Conservation (phyloP, 2,888 invertebrate species). For the Eumacrocentrus americanus region DNA sequence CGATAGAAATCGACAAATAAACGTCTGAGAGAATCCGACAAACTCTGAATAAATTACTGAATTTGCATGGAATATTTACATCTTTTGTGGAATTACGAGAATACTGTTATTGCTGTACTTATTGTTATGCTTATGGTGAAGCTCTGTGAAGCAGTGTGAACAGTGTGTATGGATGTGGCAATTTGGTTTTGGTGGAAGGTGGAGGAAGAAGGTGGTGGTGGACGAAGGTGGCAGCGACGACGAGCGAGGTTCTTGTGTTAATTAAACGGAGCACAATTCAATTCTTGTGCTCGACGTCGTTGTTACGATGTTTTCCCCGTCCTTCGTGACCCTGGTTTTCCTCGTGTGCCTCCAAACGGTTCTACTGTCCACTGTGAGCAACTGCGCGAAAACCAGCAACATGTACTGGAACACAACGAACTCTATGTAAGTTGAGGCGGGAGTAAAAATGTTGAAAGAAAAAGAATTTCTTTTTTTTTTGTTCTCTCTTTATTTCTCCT, state of each 20-base stretch:
- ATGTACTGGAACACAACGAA: constrained; percentile 92
- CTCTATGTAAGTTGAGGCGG: constrained; percentile 71
- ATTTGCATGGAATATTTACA: too few relatives aligned
- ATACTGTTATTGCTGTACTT: too few relatives aligned
- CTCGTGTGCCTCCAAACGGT: constrained; percentile 68
- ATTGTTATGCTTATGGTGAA: background rate
- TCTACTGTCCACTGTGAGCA: constrained; percentile 71
- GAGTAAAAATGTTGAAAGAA: background rate
- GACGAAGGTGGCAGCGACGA: constrained; percentile 40
- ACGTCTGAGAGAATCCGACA: too few relatives aligned
- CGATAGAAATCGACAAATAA: too few relatives aligned
- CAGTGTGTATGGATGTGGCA: constrained; percentile 51
- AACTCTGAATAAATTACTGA: too few relatives aligned
- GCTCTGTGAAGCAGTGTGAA: background rate
- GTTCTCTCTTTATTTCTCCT: background rate
- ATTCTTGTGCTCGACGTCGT: constrained; percentile 37
- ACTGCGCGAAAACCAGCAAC: constrained; percentile 83
- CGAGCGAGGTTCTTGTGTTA: constrained; percentile 32
- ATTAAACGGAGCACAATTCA: constrained; percentile 15
- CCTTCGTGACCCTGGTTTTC: constrained; percentile 61
- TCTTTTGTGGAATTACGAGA: too few relatives aligned
- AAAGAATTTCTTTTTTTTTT: background rate
- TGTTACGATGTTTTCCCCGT: constrained; percentile 60
- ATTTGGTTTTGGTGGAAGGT: constrained; percentile 43
- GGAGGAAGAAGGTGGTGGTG: constrained; percentile 43